Evolutionary conservation across 2,888 invertebrate species (phyloP), one percentile per base, ranked within the genome.

Genomic region (Tiphia femorata): DNA sequence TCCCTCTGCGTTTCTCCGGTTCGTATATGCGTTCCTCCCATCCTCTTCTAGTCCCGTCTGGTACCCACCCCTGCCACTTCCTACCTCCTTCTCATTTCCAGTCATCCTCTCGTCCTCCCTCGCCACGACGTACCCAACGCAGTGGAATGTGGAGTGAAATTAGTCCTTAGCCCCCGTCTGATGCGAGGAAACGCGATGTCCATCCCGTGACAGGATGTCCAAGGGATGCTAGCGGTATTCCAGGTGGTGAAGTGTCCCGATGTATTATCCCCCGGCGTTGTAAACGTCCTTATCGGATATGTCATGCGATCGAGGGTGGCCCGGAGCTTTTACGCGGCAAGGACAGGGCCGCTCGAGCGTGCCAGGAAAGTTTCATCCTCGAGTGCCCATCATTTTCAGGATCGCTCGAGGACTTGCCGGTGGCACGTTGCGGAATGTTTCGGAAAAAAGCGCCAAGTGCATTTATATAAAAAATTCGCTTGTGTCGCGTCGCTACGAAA

Each of bases 111-210:
- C 12, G 12, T 12, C 25, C 30, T 19, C 43, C 35, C 38, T 37
- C 40, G 30, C 25, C 14, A 25, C 17, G 40, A 58, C 58, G 46
- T 61, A 61, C 46, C 63, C 58, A 63, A 65, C 63, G 60, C 50
- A 51, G 52, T 56, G 68, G 68, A 69, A 68, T 68, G 68, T 35
- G 52, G 64, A 58, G 48, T 67, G 70, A 69, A 69, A 69, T 69
- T 69, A 69, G 68, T 67, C 68, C 70, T 69, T 68, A 69, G 52
- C 47, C 52, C n/a, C 46, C 46, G 62, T 55, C 64, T 61, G 67
- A 66, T 55, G 48, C 58, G 42, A 23, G 62, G 70, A 67, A 70
- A 69, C 58, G 64, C 64, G 43, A 43, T 55, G 62, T 55, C 64
- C 60, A 52, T 62, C 52, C 62, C 64, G 33, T 58, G 66, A 69